Conservation (phyloP, 2,888 invertebrate species). For the Cheilosia grossa region DNA sequence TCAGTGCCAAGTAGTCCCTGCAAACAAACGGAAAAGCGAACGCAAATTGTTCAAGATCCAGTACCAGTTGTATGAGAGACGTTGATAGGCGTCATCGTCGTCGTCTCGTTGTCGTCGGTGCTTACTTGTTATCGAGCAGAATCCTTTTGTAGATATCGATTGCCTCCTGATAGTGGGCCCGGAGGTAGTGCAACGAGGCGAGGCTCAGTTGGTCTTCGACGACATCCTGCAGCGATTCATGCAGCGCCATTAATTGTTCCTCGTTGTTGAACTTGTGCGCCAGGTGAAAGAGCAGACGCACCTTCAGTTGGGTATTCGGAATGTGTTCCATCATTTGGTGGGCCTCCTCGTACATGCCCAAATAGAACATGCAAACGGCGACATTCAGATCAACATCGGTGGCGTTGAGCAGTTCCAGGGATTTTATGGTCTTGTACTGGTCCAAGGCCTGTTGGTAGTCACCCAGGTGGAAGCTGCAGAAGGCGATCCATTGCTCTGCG, state of each 20-base stretch:
- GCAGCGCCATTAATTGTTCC: slow-evolving; percentile 91
- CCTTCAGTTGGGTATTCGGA: slow-evolving; percentile 87
- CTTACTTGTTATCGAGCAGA: slow-evolving; percentile 93
- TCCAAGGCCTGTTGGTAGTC: slow-evolving; percentile 93
- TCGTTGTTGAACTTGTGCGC: slow-evolving; percentile 97
- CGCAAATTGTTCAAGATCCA: slow-evolving; percentile 35
- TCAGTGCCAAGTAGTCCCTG: slow-evolving; percentile 95
- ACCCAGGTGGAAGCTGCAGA: slow-evolving; percentile 97
- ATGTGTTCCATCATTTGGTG: slow-evolving; percentile 87
- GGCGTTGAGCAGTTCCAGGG: slow-evolving; percentile 84
- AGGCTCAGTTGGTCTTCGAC: slow-evolving; percentile 97
- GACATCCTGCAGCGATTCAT: slow-evolving; percentile 92
- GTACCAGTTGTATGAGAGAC: not conserved
- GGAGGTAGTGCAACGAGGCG: slow-evolving; percentile 97
- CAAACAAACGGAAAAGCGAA: slow-evolving; percentile 42
- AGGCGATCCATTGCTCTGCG: slow-evolving; percentile 94
- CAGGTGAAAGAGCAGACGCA: slow-evolving; percentile 94
- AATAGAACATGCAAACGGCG: slow-evolving; percentile 97
- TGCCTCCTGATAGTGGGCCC: slow-evolving; percentile 99
- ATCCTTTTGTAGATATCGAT: slow-evolving; percentile 98
- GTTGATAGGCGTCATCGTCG: not conserved
- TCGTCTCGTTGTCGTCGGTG: not conserved
- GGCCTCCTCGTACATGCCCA: slow-evolving; percentile 88
- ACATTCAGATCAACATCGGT: slow-evolving; percentile 90
- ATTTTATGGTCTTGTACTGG: slow-evolving; percentile 86